phyloP scores from a whole-genome alignment of 2,888 invertebrate species.

The Dasypolia templi region DNA sequence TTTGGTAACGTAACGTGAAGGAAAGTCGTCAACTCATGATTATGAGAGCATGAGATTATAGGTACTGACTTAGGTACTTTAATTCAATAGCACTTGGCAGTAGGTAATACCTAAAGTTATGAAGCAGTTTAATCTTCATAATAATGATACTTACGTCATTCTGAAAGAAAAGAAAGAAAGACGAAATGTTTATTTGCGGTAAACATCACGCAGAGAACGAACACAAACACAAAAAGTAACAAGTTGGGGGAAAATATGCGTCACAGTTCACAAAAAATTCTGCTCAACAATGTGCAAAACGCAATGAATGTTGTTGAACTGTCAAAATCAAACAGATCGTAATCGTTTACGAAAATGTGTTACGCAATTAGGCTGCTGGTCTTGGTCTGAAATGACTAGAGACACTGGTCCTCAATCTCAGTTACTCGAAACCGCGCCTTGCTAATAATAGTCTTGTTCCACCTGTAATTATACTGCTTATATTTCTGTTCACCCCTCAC shows the following conservation, averaged over 20 bases:
- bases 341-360: no score
- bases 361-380: no score
- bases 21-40: constrained; percentile 51
- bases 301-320: no score
- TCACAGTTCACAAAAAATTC: no score
- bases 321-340: no score
- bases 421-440: background rate
- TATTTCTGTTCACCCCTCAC: constrained; percentile 1
- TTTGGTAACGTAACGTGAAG: constrained; percentile 32
- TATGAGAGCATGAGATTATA: constrained; percentile 34
- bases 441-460: background rate
- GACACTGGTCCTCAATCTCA: background rate
- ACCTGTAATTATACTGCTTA: constrained; percentile 10
- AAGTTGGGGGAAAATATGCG: no score
- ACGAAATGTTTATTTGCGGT: no score
- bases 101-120: background rate
- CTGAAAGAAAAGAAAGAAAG: no score
- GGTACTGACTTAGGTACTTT: constrained; percentile 1
- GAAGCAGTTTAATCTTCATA: background rate
- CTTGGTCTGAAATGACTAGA: no score
- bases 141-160: background rate
- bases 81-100: background rate
- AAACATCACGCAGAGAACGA: no score
- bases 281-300: no score
- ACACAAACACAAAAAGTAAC: no score